These are phyloP conservation scores for Schlechtendalia chinensis DNA, from an alignment of 1,140 invertebrate genomes.

Conservation along the genomic window DNA sequence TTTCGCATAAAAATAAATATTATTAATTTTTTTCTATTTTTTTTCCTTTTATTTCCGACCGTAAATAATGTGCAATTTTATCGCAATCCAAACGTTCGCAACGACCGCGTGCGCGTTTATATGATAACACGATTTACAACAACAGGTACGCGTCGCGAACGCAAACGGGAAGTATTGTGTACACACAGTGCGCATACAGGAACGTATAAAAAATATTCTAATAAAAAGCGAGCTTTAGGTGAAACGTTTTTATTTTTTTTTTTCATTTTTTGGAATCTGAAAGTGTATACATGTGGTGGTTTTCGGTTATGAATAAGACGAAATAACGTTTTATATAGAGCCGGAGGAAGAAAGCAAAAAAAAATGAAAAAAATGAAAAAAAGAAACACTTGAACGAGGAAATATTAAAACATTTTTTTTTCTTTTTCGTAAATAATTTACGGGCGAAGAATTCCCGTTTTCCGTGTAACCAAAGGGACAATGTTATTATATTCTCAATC, in stretches of 20 bases:
- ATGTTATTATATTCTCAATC: conserved; percentile 31
- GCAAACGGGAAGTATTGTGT: neutral
- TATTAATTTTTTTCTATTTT: no score
- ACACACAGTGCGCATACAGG: no score
- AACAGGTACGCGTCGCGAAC: neutral
- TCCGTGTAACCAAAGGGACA: neutral
- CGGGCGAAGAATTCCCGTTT: conserved; percentile 17
- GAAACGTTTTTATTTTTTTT: no score
- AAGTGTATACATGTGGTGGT: neutral
- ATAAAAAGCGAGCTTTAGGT: no score
- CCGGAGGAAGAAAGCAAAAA: no score
- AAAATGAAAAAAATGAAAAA: no score
- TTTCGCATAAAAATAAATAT: no score
- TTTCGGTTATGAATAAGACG: conserved; percentile 13
- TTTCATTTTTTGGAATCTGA: neutral
- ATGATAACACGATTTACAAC: no score
- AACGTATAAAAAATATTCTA: neutral
- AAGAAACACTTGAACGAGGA: conserved; percentile 17
- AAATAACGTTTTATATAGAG: conserved; percentile 22
- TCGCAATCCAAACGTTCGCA: neutral
- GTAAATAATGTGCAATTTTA: conserved; percentile 24
- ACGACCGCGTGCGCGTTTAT: neutral
- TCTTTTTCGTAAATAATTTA: conserved; percentile 37
- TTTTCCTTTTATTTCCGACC: no score
- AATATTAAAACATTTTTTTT: conserved; percentile 19